Evolutionary conservation across 2,797 vertebrate species (phyloP), one percentile per base, ranked within the genome.

Genomic region (Cryptoblepharus egeriae): DNA sequence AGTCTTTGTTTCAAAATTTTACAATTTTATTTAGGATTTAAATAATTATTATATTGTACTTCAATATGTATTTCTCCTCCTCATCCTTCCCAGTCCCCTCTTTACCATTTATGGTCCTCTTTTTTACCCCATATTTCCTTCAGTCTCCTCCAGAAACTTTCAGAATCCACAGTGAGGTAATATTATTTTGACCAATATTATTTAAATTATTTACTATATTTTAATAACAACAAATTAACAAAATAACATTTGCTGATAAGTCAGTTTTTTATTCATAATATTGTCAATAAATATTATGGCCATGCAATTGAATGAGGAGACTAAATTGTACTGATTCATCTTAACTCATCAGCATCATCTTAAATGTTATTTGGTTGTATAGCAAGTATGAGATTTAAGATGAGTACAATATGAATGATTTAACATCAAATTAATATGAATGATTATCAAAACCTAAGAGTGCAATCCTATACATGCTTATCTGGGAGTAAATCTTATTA

Each of bases 1-100:
- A 79, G 42, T 64, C 13, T 64, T 49, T 45, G 52, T 64, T 76
- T 76, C 32, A 79, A 78, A 67, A 52, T 67, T 77, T 52, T 16
- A 13, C 11, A 78, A 55, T 55, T 61, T 32, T 15, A 78, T 78
- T 35, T 77, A 30, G n/a, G 45, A 26, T 10, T 4, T 52, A 49
- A 60, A 22, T 16, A 77, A 67, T 77, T 22, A 61, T 61, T 61
- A 75, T 35, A 65, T 16, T 65, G 49, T 64, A 42, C 13, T 77
- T 35, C 22, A 65, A 52, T 64, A 65, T 52, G 2, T 52, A 32
- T 52, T 61, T 65, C 61, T 28, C 22, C 12, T 77, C 18, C 22
- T 77, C 75, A 35, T 67, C 61, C 42, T 67, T 65, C 60, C 63
- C 63, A 67, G 45, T 65, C 13, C 22, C 63, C n/a, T 67, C 4